Base-by-base conservation (phyloP, 2,888 invertebrate genomes). In the Alsophila aescularia region DNA sequence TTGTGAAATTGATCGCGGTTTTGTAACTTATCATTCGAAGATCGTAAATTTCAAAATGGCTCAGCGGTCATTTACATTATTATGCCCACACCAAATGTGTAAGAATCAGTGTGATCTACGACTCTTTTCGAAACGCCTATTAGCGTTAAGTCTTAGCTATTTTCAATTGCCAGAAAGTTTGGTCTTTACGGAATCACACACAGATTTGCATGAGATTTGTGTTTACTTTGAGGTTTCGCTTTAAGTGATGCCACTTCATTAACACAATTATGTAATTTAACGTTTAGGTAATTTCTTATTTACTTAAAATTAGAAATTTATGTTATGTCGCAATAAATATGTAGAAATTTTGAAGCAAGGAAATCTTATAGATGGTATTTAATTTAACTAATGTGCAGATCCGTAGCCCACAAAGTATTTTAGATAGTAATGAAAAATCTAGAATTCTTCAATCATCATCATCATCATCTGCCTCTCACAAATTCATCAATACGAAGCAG, bases 51-150 rank as follows among this genome's bases (percentile, higher is more conserved):
- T 69, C 73, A 70, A 72, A 74, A 78, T 70, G 57, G 58, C 48
- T 45, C 27, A 62, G 39, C 51, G 45, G 50, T 60, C 54, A 78
- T 82, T 79, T 72, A 70, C 75, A 81, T 81, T 73, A 77, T 72
- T 69, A 77, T 74, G 62, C 60, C 57, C 63, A 66, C 71, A 68
- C 57, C 58, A 67, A 57, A 60, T 47, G 64, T 64, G 67, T 59
- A 61, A 52, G 58, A 62, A 56, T 55, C 44, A 51, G 51, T 59
- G 62, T 64, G 66, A 70, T 71, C 52, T 64, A 66, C 60, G 57
- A 58, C 55, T 67, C 40, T 57, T 77, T 75, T 75, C 70, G 70
- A 67, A 76, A 79, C 43, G 9, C 31, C 34, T 48, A 42, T 34
- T 49, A 62, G 48, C 36, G 56, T 45, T 58, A 50, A 45, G 66